These are phyloP conservation scores for Dipodomys merriami DNA, from an alignment of 2,113 vertebrate genomes.

Conservation along the genomic window DNA sequence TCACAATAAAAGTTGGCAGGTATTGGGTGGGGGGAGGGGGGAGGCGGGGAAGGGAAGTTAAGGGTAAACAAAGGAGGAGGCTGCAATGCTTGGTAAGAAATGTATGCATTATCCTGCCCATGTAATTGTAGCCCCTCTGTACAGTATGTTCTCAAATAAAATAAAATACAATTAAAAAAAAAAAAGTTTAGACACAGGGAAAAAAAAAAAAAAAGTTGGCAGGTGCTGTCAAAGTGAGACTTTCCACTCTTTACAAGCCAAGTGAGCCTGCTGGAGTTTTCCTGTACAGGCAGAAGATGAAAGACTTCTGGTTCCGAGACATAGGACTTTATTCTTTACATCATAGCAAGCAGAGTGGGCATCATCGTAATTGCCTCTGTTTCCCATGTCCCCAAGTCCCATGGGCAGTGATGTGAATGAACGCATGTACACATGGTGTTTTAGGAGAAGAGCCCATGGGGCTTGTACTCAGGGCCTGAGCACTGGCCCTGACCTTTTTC, in stretches of 20 bases:
- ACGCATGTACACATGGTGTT: neutral
- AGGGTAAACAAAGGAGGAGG: too few relatives aligned
- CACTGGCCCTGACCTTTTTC: too few relatives aligned
- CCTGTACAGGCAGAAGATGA: neutral
- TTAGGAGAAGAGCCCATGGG: neutral
- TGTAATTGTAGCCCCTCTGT: too few relatives aligned
- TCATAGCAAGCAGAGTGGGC: neutral
- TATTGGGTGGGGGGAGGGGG: too few relatives aligned
- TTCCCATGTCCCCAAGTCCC: neutral
- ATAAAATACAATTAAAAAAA: too few relatives aligned
- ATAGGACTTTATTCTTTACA: neutral
- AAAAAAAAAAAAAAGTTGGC: neutral
- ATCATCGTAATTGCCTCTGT: neutral
- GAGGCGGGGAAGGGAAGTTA: too few relatives aligned
- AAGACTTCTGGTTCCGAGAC: neutral
- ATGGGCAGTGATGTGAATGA: neutral
- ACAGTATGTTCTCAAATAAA: too few relatives aligned
- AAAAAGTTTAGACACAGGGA: too few relatives aligned
- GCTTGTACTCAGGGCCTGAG: too few relatives aligned
- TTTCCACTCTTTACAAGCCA: neutral
- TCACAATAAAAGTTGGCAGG: neutral
- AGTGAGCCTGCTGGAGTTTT: neutral
- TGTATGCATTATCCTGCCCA: too few relatives aligned
- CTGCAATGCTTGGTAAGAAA: too few relatives aligned
- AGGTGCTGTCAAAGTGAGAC: constrained; percentile 5